phyloP scores from a whole-genome alignment of 2,888 invertebrate species.

The Cabera pusaria region DNA sequence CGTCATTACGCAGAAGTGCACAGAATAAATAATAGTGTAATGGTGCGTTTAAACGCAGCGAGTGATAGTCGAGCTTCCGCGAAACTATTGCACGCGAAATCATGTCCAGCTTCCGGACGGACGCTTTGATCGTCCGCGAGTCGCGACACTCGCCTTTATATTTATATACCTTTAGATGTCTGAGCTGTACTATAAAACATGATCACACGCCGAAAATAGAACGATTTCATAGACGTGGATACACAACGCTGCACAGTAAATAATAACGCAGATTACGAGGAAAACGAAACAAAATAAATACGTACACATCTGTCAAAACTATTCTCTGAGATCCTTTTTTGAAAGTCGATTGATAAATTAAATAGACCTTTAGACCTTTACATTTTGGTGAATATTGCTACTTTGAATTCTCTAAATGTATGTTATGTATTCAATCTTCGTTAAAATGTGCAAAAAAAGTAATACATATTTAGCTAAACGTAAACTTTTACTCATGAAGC shows the following conservation, averaged over 20 bases:
- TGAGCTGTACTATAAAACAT: conserved; percentile 27
- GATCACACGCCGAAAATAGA: conserved; percentile 28
- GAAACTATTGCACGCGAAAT: conserved; percentile 64
- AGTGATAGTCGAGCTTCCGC: conserved; percentile 54
- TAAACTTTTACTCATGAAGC: no score
- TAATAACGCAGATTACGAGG: not conserved
- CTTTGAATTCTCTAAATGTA: no score
- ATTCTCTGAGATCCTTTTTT: no score
- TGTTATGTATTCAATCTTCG: no score
- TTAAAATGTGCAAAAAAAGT: no score
- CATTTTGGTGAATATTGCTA: no score
- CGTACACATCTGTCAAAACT: no score
- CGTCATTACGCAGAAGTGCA: conserved; percentile 45
- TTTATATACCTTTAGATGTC: conserved; percentile 25
- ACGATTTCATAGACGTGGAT: conserved; percentile 4
- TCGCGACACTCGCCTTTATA: conserved; percentile 34
- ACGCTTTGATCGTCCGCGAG: conserved; percentile 45
- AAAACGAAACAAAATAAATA: no score
- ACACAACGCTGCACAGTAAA: not conserved
- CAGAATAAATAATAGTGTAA: conserved; percentile 49
- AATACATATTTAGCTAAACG: conserved; percentile 20
- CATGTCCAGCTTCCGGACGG: conserved; percentile 44
- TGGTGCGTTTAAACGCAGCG: conserved; percentile 41
- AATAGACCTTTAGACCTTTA: no score
- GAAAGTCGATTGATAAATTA: no score